A percentile compares a stretch with the other conserved stretches of the same genome.
phyloP scores from a whole-genome alignment of 1,140 invertebrate species.

The Bombus breviceps region DNA sequence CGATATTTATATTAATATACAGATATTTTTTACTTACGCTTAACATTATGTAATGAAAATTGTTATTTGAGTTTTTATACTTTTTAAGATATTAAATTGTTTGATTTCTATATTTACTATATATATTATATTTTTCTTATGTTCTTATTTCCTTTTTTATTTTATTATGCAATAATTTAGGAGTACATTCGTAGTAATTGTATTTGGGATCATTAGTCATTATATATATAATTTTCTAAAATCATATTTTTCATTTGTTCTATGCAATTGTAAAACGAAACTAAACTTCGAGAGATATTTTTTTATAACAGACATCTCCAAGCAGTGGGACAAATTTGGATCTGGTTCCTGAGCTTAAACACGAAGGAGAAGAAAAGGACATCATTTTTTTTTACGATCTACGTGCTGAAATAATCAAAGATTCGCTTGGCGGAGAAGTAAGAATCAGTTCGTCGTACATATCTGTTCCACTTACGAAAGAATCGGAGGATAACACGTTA shows the following conservation, averaged over 20 bases:
- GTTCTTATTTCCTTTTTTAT: constrained; percentile 33
- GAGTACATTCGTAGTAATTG: neutral
- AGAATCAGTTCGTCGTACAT: constrained; percentile 52
- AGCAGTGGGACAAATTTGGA: constrained; percentile 44
- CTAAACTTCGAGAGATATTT: constrained; percentile 40
- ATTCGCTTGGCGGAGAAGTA: constrained; percentile 62
- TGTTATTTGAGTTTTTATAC: constrained; percentile 40
- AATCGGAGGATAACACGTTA: constrained; percentile 20
- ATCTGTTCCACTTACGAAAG: constrained; percentile 11
- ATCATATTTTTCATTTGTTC: neutral
- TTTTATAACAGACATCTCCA: constrained; percentile 50
- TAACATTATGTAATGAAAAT: constrained; percentile 26
- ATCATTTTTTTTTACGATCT: constrained; percentile 58
- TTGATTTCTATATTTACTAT: constrained; percentile 47
- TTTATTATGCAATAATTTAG: neutral
- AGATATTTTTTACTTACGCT: neutral
- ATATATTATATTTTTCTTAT: constrained; percentile 49
- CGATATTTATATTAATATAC: neutral
- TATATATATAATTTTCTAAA: neutral
- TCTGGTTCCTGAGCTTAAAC: constrained; percentile 37
- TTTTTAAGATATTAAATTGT: constrained; percentile 39
- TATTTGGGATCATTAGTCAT: neutral
- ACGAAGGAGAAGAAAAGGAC: constrained; percentile 37
- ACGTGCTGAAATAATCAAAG: constrained; percentile 66
- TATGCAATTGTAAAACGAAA: constrained; percentile 19